Evolutionary conservation across 2,797 vertebrate species (phyloP).

Genomic region (Pangasius sanitwongsei): DNA sequence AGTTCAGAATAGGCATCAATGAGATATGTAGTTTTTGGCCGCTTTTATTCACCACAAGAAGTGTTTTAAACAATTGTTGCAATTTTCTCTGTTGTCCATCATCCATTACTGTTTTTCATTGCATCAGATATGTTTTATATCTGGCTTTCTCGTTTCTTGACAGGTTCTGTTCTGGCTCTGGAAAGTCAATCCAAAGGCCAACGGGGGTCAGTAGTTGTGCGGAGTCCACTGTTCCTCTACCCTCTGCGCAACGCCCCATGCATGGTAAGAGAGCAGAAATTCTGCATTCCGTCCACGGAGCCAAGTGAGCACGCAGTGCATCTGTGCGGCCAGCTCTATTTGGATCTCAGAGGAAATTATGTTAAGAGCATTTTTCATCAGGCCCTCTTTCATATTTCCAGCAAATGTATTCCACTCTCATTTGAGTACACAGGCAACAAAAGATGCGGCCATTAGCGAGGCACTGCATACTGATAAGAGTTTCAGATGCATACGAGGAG

Average conservation of each 20-base stretch:
- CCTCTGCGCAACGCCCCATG: constrained; percentile 93
- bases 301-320: not conserved
- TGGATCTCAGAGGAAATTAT: constrained; percentile 49
- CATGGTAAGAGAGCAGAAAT: constrained; percentile 75
- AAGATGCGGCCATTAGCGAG: constrained; percentile 34
- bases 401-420: constrained; percentile 43
- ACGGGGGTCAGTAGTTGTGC: constrained; percentile 72
- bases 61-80: not conserved
- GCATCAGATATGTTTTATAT: constrained; percentile 22
- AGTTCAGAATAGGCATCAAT: not conserved
- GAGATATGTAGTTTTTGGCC: not conserved
- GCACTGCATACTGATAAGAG: constrained; percentile 40
- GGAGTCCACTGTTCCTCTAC: constrained; percentile 84
- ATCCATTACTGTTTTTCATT: not conserved
- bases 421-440: constrained; percentile 20
- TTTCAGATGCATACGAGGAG: constrained; percentile 13
- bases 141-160: constrained; percentile 48
- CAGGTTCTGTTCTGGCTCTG: constrained; percentile 81
- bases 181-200: constrained; percentile 79
- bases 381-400: constrained; percentile 36
- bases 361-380: constrained; percentile 43
- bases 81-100: not conserved
- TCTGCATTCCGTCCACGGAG: constrained; percentile 26
- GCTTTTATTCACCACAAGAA: not conserved
- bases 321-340: constrained; percentile 27